These are phyloP conservation scores for Melanotaenia nigrans DNA, from an alignment of 2,797 vertebrate species.

Conservation along the genomic window DNA sequence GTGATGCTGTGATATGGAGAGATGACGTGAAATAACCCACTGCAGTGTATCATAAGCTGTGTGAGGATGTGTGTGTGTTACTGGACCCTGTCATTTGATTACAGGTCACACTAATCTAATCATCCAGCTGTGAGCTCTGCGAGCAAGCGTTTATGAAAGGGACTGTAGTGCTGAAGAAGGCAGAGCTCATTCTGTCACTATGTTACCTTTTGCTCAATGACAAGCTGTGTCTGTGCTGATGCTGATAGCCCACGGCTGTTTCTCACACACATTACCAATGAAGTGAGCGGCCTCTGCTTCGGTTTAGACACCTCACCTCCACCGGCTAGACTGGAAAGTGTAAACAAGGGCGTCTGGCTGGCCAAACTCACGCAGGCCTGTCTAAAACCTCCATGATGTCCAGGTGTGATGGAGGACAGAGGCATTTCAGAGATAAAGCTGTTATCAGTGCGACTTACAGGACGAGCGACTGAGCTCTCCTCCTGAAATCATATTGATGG, in stretches of 20 bases:
- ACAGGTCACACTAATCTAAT: conserved; percentile 80
- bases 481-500: conserved; percentile 59
- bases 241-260: conserved; percentile 58
- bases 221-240: conserved; percentile 51
- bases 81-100: conserved; percentile 75
- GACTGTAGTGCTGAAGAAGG: conserved; percentile 38
- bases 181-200: conserved; percentile 57
- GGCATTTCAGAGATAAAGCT: conserved; percentile 51
- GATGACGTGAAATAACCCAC: conserved; percentile 19
- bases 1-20: conserved; percentile 44
- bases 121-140: conserved; percentile 63
- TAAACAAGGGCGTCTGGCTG: conserved; percentile 36
- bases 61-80: conserved; percentile 45
- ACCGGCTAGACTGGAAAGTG: conserved; percentile 11
- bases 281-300: conserved; percentile 44
- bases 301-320: conserved; percentile 35
- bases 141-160: conserved; percentile 55
- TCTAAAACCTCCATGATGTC: conserved; percentile 39
- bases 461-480: conserved; percentile 26
- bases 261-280: conserved; percentile 65
- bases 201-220: conserved; percentile 64
- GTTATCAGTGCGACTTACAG: conserved; percentile 62
- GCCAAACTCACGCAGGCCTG: conserved; percentile 9
- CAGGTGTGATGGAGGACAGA: conserved; percentile 55
- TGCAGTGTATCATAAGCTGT: conserved; percentile 22